Percentiles rank a stretch among this genome's conserved stretches.
These are phyloP conservation scores for Bufo bufo DNA, from an alignment of 2,113 vertebrate genomes.

Conservation along the genomic window DNA sequence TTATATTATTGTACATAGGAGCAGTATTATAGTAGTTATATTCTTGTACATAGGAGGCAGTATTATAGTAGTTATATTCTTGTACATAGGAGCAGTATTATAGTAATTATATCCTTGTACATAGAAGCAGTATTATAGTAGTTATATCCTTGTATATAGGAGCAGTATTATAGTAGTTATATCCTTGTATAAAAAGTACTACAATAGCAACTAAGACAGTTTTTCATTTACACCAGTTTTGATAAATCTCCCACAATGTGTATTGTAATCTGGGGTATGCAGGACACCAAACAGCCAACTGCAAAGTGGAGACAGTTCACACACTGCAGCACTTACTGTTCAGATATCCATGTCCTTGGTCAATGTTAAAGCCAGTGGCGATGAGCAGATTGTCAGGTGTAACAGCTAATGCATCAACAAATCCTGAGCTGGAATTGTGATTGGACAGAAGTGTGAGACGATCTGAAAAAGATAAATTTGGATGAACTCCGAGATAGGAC, in stretches of 20 bases:
- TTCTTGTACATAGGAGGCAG: background rate
- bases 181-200: background rate
- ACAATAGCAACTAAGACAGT: background rate
- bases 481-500: background rate
- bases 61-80: conserved; percentile 2
- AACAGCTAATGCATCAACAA: conserved; percentile 78
- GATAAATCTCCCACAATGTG: no score
- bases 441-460: conserved; percentile 74
- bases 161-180: background rate
- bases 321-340: conserved; percentile 70
- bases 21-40: conserved; percentile 7
- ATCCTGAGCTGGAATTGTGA: conserved; percentile 75
- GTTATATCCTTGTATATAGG: background rate
- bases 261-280: background rate
- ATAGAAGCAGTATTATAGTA: background rate
- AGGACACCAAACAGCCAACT: background rate
- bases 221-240: no score
- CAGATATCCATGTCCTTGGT: conserved; percentile 73
- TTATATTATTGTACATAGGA: background rate
- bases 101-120: background rate
- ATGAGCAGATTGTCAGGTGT: conserved; percentile 71
- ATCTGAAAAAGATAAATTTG: conserved; percentile 64
- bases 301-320: background rate
- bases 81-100: background rate
- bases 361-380: conserved; percentile 77